Conservation (phyloP, 2,888 invertebrate species). For the Ectemnius cavifrons region DNA sequence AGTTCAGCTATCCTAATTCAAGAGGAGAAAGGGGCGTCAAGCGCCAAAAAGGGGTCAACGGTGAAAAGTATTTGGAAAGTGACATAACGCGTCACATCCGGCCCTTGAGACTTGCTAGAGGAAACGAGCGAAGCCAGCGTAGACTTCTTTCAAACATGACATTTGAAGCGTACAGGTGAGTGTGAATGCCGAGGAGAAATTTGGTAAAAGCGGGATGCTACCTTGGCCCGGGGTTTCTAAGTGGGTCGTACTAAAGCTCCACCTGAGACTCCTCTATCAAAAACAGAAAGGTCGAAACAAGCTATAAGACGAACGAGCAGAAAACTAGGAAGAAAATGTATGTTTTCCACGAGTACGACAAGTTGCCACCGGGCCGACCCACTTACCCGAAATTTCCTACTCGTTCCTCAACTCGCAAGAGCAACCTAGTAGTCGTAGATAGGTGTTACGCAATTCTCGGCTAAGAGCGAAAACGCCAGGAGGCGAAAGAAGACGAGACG, state of each 20-base stretch:
- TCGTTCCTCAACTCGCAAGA: constrained; percentile 30
- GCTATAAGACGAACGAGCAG: not conserved
- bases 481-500: constrained; percentile 16
- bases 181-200: not conserved
- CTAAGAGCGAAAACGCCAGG: constrained; percentile 36
- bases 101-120: constrained; percentile 41
- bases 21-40: constrained; percentile 21
- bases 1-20: not conserved
- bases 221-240: not conserved
- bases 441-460: constrained; percentile 47
- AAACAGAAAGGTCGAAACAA: no score
- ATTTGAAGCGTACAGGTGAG: constrained; percentile 1
- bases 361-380: constrained; percentile 42
- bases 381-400: constrained; percentile 57
- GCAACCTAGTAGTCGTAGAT: constrained; percentile 29
- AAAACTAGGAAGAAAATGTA: not conserved
- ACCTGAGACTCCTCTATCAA: not conserved
- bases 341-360: constrained; percentile 5
- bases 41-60: constrained; percentile 10
- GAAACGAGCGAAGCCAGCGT: not conserved
- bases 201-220: not conserved
- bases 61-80: constrained; percentile 65
- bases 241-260: not conserved
- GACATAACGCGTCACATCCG: constrained; percentile 55
- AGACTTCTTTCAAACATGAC: not conserved